Base-by-base conservation (phyloP, 2,797 vertebrate genomes). In the Melanotaenia pygmaea region DNA sequence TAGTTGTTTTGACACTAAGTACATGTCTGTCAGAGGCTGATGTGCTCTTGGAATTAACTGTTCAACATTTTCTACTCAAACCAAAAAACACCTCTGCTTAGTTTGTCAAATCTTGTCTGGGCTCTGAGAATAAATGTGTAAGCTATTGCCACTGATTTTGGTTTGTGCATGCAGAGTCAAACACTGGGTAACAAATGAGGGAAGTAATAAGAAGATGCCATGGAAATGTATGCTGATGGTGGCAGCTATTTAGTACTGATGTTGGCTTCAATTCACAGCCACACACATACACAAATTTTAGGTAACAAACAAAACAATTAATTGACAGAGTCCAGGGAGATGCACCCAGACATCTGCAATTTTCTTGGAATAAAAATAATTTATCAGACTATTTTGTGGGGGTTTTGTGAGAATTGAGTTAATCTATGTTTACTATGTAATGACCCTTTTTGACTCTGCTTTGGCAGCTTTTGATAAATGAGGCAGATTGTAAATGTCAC, bases 401-500 rank as follows among this genome's bases (percentile, higher is more conserved):
- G 74, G 76, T 87, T 90, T 86, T 83, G 73, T 83, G 80, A 75
- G 85, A 85, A 84, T 88, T 85, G 81, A 89, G 88, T 87, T 93
- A 91, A 93, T 92, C 83, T 86, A 74, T 93, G 92, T 93, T 93
- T 93, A 92, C 91, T 85, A 89, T 89, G 88, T 89, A 90, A 90
- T 92, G 91, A 91, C 91, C 91, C 91, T 92, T 74, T 91, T 86
- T 92, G 89, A 91, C 91, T 91, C 90, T 80, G 84, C 86, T 81
- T 89, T 92, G 91, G 89, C 92, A 93, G 91, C 85, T 87, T 89
- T 91, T 93, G 92, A 93, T 93, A 92, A 93, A 93, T 91, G 92
- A 93, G 90, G 88, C 91, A 92, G 89, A 92, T 93, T 93, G 88
- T 92, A 93, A 93, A 93, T 93, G 92, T 92, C 92, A 93, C 84